These are phyloP conservation scores for Acipenser ruthenus DNA, from an alignment of 2,797 vertebrate species.

Conservation along the genomic window DNA sequence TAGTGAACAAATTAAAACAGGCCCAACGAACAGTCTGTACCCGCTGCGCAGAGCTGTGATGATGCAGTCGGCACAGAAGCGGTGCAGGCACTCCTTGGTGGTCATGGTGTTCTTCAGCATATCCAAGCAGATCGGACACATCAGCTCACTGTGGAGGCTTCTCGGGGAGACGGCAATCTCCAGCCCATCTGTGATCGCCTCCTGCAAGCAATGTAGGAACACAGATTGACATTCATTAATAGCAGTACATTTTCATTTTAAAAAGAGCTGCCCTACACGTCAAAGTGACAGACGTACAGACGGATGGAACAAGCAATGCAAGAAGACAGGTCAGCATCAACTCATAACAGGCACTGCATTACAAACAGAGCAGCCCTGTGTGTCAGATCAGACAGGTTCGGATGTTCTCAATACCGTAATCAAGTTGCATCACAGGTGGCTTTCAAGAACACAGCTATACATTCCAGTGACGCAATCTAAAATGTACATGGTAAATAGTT, in stretches of 20 bases:
- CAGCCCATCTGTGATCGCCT: slow-evolving; percentile 94
- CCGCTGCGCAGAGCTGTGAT: slow-evolving; percentile 94
- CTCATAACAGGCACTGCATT: no score
- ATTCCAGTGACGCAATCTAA: no score
- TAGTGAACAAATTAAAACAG: no score
- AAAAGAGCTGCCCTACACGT: neutral
- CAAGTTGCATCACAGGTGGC: no score
- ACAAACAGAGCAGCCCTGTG: no score
- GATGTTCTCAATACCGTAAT: no score
- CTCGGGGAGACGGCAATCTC: slow-evolving; percentile 95
- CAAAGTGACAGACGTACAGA: neutral
- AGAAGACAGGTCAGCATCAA: no score
- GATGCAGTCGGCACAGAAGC: slow-evolving; percentile 96
- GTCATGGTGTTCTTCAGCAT: slow-evolving; percentile 99
- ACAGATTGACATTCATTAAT: no score
- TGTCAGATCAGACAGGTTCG: no score
- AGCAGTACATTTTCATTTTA: neutral
- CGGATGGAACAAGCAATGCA: no score
- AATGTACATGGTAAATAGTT: no score
- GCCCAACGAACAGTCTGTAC: slow-evolving; percentile 38
- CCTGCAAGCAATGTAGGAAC: slow-evolving; percentile 48
- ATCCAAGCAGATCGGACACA: slow-evolving; percentile 97
- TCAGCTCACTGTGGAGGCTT: slow-evolving; percentile 93
- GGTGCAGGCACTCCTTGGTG: slow-evolving; percentile 94
- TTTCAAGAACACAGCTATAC: no score